Evolutionary conservation across 2,797 vertebrate genomes (phyloP), one percentile per base, ranked within the genome.

Genomic region (Myiotriccus ornatus): DNA sequence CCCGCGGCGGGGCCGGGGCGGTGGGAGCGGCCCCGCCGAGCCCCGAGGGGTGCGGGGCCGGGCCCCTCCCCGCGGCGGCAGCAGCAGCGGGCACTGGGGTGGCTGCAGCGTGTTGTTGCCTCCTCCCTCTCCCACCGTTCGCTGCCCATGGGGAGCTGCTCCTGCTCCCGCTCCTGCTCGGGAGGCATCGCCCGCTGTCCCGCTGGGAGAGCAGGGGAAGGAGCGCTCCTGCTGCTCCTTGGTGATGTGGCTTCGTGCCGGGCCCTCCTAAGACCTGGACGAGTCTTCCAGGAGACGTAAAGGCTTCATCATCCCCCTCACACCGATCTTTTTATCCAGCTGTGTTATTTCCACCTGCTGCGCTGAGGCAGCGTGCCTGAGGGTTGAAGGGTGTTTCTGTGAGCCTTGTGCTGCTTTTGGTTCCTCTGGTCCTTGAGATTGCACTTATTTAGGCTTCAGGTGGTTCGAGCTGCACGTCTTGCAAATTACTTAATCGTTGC

Each of bases 241-340:
- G 53, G 1, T 37, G 17, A 0, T 43, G 28, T 13, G 39, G 6
- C 59, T 62, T 22, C 37, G 19, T 21, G 59, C 20, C 37, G 15
- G 59, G 37, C 59, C 59, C 59, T 30, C 37, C 37, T 28, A 10
- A 41, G 13, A 62, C 28, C 9, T 22, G 28, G 37, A 15, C 27
- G 6, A 0, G 27, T 34, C 24, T 47, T 39, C 22, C 21, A 22
- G 57, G 55, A 67, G 19, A 3, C 52, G 35, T 28, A 10, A 14
- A 79, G 49, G 1, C 7, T 75, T 75, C 8, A 67, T 24, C 64
- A 0, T 0, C 30, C 39, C 90, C 5, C 0, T 67, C 32, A 1
- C 2, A 18, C 35, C 3, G 55, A 0, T 57, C 4, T 56, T 49
- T 53, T 53, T 12, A 0, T 23, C 3, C 34, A 37, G 11, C 39